Evolutionary conservation across 2,797 vertebrate species (phyloP).

Genomic region (Lacerta viridis): DNA sequence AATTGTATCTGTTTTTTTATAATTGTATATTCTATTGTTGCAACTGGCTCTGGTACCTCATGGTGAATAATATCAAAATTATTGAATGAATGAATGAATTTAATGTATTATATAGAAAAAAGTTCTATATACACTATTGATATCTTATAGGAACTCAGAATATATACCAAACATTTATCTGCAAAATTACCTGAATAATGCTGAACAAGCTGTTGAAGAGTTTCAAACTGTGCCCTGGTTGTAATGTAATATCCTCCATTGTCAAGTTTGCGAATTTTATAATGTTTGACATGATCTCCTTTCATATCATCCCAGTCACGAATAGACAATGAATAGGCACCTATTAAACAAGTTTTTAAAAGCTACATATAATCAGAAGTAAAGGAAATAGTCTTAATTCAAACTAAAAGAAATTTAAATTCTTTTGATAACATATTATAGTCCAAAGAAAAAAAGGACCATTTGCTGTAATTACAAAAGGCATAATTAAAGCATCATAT

Average conservation of each 20-base stretch:
- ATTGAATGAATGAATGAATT: too few relatives aligned
- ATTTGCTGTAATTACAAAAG: constrained; percentile 8
- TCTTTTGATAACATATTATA: not conserved
- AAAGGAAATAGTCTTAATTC: not conserved
- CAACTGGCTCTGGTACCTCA: too few relatives aligned
- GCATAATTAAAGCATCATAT: not conserved
- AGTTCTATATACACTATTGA: constrained; percentile 55
- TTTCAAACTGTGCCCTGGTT: constrained; percentile 97
- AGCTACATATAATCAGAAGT: not conserved
- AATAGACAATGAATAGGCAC: constrained; percentile 98
- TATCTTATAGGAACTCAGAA: constrained; percentile 61
- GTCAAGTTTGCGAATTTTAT: constrained; percentile 98
- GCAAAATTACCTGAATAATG: constrained; percentile 94
- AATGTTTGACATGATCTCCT: constrained; percentile 98
- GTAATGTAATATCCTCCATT: constrained; percentile 98
- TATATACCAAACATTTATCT: constrained; percentile 35
- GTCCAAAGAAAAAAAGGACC: constrained; percentile 34
- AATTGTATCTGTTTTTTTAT: too few relatives aligned
- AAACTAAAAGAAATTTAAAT: not conserved
- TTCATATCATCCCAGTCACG: constrained; percentile 98
- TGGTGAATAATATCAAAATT: too few relatives aligned
- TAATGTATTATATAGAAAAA: constrained; percentile 47
- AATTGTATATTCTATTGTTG: too few relatives aligned
- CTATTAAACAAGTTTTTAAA: constrained; percentile 75
- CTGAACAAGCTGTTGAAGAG: constrained; percentile 94